Percentiles rank a stretch among this genome's conserved stretches.
These are phyloP conservation scores for Platalea minor DNA, from an alignment of 2,797 vertebrate species.

Conservation along the genomic window DNA sequence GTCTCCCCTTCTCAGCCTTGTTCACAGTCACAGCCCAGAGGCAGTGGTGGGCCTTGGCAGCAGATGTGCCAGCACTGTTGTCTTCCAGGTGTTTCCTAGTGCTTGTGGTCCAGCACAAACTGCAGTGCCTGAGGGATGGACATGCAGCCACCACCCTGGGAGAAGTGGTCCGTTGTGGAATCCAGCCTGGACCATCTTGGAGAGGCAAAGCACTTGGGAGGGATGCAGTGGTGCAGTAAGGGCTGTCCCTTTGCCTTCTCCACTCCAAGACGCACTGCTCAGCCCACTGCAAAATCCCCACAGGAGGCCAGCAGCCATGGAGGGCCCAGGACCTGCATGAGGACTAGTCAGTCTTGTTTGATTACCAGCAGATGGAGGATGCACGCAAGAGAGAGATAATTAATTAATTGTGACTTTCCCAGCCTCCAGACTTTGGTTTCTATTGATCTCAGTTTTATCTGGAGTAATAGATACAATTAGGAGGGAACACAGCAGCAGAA, in stretches of 20 bases:
- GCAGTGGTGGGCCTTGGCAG: not conserved
- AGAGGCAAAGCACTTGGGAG: not conserved
- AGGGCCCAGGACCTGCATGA: not conserved
- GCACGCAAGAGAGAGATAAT: conserved; percentile 58
- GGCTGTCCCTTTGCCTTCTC: not conserved
- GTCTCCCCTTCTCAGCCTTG: not conserved
- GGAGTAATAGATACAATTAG: conserved; percentile 76
- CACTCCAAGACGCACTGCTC: not conserved
- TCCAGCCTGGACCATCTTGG: not conserved
- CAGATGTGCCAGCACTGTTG: not conserved
- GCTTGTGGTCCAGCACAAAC: not conserved
- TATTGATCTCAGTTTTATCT: conserved; percentile 73
- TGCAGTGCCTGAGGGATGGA: not conserved
- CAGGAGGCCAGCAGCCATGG: accelerated
- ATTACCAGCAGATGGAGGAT: conserved; percentile 59
- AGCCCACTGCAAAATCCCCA: not conserved
- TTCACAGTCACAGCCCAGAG: not conserved
- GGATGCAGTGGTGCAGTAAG: not conserved
- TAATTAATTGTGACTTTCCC: conserved; percentile 75
- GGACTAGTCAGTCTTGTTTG: not conserved
- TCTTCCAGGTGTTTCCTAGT: not conserved
- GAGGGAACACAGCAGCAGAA: conserved; percentile 41
- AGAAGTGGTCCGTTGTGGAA: not conserved
- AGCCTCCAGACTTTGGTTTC: conserved; percentile 56
- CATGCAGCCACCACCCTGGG: not conserved